Conservation (phyloP, 1,140 invertebrate genomes). For the Drosophila azteca region DNA sequence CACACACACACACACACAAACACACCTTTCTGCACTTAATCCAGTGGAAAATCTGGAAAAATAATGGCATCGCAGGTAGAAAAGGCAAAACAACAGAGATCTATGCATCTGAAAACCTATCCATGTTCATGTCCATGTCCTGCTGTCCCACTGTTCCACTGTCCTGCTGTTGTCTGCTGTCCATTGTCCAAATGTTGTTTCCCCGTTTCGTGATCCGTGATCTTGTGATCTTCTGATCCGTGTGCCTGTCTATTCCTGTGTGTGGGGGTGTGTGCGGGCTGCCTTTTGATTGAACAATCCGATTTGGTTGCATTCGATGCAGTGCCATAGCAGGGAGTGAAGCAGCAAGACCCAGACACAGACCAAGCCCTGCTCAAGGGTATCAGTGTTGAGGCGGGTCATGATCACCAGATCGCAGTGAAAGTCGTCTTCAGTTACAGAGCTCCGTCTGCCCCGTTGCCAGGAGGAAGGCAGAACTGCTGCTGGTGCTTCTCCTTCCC, state of each 20-base stretch:
- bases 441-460: not conserved
- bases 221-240: constrained; percentile 9
- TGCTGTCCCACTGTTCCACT: no score
- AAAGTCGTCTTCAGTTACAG: constrained; percentile 17
- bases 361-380: constrained; percentile 26
- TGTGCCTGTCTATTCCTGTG: constrained; percentile 5
- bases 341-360: not conserved
- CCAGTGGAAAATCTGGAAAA: constrained; percentile 77
- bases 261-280: constrained; percentile 24
- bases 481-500: not conserved
- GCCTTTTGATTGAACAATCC: constrained; percentile 49
- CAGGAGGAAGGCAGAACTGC: not conserved
- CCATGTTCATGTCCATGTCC: constrained; percentile 21
- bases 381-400: constrained; percentile 62
- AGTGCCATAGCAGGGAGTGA: not conserved
- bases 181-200: no score
- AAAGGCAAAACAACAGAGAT: constrained; percentile 26
- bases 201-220: not conserved
- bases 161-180: no score
- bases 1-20: constrained; percentile 33
- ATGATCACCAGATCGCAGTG: constrained; percentile 26
- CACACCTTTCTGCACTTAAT: constrained; percentile 65
- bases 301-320: constrained; percentile 49
- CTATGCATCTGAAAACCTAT: constrained; percentile 23
- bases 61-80: constrained; percentile 57